These are phyloP conservation scores for Lagopus leucura DNA, from an alignment of 2,113 vertebrate genomes.

Conservation along the genomic window DNA sequence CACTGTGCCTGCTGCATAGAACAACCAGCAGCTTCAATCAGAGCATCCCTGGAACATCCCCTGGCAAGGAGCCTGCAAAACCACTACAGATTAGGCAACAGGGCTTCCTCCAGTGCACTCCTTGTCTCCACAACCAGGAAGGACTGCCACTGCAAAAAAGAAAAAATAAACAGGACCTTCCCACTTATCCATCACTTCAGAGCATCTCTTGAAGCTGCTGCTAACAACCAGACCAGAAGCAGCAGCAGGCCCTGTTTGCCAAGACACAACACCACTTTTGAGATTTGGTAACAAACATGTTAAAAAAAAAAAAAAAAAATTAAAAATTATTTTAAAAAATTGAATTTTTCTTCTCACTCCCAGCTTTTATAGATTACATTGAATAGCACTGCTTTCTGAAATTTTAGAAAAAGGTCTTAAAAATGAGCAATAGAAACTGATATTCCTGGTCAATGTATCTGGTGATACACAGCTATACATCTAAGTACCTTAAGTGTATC, in stretches of 20 bases:
- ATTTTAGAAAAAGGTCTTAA: background rate
- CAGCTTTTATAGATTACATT: background rate
- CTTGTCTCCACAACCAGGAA: background rate
- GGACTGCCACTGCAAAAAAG: background rate
- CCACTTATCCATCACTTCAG: too few relatives aligned
- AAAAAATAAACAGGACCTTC: too few relatives aligned
- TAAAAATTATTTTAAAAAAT: background rate
- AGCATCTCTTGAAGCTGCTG: too few relatives aligned
- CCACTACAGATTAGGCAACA: background rate
- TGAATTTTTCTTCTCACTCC: background rate
- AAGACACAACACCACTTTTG: too few relatives aligned
- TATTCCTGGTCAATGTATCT: background rate
- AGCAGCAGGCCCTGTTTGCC: too few relatives aligned
- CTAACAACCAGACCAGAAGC: too few relatives aligned
- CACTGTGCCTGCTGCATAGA: background rate
- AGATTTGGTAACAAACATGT: too few relatives aligned
- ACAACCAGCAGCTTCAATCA: background rate
- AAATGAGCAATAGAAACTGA: background rate
- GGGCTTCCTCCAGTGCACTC: background rate
- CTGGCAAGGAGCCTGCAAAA: background rate
- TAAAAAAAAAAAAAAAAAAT: background rate
- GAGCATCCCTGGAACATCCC: background rate
- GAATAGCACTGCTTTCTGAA: background rate
- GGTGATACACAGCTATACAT: background rate
- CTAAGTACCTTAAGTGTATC: fast-evolving